Percentiles rank a stretch among this genome's conserved stretches.
These are phyloP conservation scores for Danio jaintianensis DNA, from an alignment of 2,797 vertebrate genomes.

Conservation along the genomic window DNA sequence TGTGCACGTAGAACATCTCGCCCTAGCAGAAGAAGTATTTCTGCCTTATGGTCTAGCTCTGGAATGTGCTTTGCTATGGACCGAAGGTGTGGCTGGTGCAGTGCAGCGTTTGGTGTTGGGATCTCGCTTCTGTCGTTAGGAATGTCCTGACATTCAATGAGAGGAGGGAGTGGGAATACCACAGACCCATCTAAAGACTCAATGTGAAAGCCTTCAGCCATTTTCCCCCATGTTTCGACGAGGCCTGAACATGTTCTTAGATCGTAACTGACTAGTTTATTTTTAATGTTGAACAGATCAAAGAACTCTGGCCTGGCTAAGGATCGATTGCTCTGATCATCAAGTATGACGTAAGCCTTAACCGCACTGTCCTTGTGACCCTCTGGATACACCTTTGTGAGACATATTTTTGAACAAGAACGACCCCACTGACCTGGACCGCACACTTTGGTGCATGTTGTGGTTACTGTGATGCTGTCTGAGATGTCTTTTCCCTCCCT, in stretches of 20 bases:
- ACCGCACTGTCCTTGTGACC: slow-evolving; percentile 18
- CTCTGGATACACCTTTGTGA: slow-evolving; percentile 33
- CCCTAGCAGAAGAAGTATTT: not conserved
- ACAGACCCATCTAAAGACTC: slow-evolving; percentile 43
- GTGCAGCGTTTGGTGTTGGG: not conserved
- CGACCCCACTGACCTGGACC: slow-evolving; percentile 9
- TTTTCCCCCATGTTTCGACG: slow-evolving; percentile 26
- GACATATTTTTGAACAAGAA: slow-evolving; percentile 57
- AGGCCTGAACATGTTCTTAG: slow-evolving; percentile 55
- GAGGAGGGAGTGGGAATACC: not conserved
- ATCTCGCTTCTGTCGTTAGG: not conserved
- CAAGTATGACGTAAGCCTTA: slow-evolving; percentile 48
- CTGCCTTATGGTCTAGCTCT: not conserved
- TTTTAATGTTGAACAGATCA: slow-evolving; percentile 33
- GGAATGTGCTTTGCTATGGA: not conserved
- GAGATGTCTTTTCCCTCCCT: slow-evolving; percentile 28
- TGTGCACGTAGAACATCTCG: not conserved
- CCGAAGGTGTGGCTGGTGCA: not conserved
- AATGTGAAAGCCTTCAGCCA: slow-evolving; percentile 37
- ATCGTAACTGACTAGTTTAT: not conserved
- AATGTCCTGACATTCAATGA: not conserved
- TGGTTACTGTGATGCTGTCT: not conserved
- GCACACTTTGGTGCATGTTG: slow-evolving; percentile 49
- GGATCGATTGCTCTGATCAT: slow-evolving; percentile 55
- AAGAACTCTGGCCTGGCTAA: slow-evolving; percentile 54